Percentiles rank a stretch among this genome's conserved stretches.
phyloP scores from a whole-genome alignment of 35 echinoderm and acorn worm species.

The Chiridota heheva region DNA sequence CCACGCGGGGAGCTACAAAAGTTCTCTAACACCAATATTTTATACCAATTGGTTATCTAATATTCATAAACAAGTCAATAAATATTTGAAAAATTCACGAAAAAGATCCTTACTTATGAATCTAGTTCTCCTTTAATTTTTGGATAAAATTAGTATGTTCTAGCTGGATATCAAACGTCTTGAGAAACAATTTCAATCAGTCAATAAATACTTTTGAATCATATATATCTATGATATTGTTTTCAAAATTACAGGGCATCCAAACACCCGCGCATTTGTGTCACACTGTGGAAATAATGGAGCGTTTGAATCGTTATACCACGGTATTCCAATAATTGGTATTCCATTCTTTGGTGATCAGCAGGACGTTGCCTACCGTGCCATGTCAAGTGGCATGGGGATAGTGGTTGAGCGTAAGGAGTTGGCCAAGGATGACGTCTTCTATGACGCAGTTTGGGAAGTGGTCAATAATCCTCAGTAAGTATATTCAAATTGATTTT shows the following conservation, averaged over 20 bases:
- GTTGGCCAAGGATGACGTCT: constrained; percentile 26
- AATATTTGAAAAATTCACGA: too few relatives aligned
- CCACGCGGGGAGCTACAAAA: too few relatives aligned
- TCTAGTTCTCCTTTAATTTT: too few relatives aligned
- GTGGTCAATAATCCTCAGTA: constrained; percentile 15
- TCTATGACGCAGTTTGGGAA: background rate
- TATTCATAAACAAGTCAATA: too few relatives aligned
- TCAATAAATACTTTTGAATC: too few relatives aligned
- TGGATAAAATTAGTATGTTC: too few relatives aligned
- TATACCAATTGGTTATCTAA: too few relatives aligned
- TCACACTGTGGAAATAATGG: constrained; percentile 46
- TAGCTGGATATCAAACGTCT: too few relatives aligned
- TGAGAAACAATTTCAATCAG: too few relatives aligned
- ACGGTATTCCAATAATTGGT: constrained; percentile 37
- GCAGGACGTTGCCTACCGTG: constrained; percentile 1
- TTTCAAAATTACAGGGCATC: constrained; percentile 33
- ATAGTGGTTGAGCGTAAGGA: background rate
- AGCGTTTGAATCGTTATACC: constrained; percentile 31
- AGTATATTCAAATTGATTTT: constrained; percentile 3
- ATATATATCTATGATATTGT: too few relatives aligned
- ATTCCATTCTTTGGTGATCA: constrained; percentile 46
- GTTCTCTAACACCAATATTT: too few relatives aligned
- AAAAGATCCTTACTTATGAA: too few relatives aligned
- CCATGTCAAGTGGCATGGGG: constrained; percentile 35
- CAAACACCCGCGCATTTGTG: constrained; percentile 12